Base-by-base conservation (phyloP, 2,797 vertebrate species). In the Rhincodon typus region DNA sequence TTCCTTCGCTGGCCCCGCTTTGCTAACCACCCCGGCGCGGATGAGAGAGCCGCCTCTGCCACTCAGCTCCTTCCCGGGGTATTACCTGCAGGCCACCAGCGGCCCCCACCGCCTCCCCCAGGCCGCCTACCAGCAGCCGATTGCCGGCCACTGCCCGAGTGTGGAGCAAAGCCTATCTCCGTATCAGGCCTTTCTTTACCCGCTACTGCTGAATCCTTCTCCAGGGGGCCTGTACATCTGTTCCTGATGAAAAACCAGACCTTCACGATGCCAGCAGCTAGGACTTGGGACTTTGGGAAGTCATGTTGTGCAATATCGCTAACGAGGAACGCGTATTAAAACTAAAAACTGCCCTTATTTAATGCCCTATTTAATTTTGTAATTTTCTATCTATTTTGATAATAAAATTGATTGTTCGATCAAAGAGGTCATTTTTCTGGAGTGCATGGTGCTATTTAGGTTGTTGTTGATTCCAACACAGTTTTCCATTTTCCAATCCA, bases 371-470 rank as follows among this genome's bases (percentile, higher is more conserved):
- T 91, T 91, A 67, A 88, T 27, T 50, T 30, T 88, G 50, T 57
- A 57, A 66, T 66, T 91, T 91, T 91, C 62, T n/a, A 62, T 67
- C 34, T 67, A 91, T 91, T 91, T 91, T 91, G 88, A n/a, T 91
- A 66, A 91, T 91, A 91, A 91, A 91, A 91, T 62, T 91, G 57
- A 66, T 34, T 23, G 10, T 77, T 21, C 34, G 5, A n/a, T 1
- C n/a, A 66, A 91, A n/a, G 5, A 0, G 1, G 19, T 19, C 8
- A 6, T 21, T 21, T 84, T 84, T 46, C 82, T 84, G 82, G 21
- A 84, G 15, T 84, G 21, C 34, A 53, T 13, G 53, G 30, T 88
- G 46, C 21, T 34, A 34, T 62, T 62, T 62, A 62, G 57, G 57
- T 1, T 62, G 30, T 91, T 66, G 17, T 57, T 67, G 1, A 17